Percentiles rank a stretch among this genome's conserved stretches.
Conservation (phyloP, 2,888 invertebrate species). For the Sarcophaga caerulescens region DNA sequence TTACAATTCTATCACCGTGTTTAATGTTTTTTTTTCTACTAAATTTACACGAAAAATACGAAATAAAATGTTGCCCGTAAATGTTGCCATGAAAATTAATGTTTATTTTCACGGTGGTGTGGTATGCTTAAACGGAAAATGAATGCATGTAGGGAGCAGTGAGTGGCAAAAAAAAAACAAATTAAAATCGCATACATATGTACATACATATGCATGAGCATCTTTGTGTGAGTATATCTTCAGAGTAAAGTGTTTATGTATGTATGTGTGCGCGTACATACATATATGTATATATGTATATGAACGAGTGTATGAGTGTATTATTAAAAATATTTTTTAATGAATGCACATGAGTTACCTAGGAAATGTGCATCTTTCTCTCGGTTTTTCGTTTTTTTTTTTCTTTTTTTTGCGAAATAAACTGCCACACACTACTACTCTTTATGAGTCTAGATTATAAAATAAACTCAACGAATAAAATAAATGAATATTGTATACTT, state of each 20-base stretch:
- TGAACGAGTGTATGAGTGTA: conserved; percentile 1
- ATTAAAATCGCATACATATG: conserved; percentile 23
- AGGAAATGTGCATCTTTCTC: conserved; percentile 43
- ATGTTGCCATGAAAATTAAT: conserved; percentile 52
- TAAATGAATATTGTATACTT: neutral
- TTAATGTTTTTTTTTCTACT: conserved; percentile 14
- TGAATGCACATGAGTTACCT: conserved; percentile 57
- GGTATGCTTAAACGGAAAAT: conserved; percentile 40
- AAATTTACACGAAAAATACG: conserved; percentile 25
- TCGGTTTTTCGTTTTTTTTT: neutral
- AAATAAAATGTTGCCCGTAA: conserved; percentile 30
- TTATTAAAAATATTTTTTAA: conserved; percentile 60
- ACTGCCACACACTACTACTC: conserved; percentile 30
- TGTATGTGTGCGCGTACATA: neutral
- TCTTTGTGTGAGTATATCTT: conserved; percentile 1
- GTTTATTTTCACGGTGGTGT: conserved; percentile 37
- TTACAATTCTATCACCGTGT: conserved; percentile 35
- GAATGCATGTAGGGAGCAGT: neutral
- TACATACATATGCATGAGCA: neutral
- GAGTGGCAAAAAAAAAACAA: conserved; percentile 13
- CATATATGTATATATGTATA: neutral
- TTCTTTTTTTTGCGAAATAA: conserved; percentile 41
- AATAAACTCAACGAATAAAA: conserved; percentile 23
- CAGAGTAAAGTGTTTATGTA: neutral
- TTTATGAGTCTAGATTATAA: neutral